phyloP scores from a whole-genome alignment of 2,888 invertebrate species.

The Sialis fuliginosa region DNA sequence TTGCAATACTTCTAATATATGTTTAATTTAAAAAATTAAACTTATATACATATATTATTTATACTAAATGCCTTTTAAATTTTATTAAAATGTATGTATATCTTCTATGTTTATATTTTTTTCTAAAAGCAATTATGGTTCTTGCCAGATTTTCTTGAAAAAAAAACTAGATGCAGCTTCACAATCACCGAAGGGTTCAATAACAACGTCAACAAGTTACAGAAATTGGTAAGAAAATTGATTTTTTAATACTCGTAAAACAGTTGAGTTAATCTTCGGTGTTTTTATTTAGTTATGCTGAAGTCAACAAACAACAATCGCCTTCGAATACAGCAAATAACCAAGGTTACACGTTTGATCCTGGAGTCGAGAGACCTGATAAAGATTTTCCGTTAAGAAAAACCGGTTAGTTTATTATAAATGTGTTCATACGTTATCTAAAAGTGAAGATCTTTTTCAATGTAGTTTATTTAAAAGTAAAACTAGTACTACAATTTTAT shows the following conservation, averaged over 20 bases:
- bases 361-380: constrained; percentile 27
- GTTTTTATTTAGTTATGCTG: constrained; percentile 4
- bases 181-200: constrained; percentile 43
- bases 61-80: not conserved
- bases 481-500: too few relatives aligned
- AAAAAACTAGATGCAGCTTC: constrained; percentile 64
- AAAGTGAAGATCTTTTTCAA: not conserved
- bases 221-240: constrained; percentile 49
- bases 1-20: too few relatives aligned
- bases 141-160: constrained; percentile 55
- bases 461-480: not conserved
- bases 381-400: constrained; percentile 86
- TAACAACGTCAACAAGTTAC: constrained; percentile 48
- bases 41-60: too few relatives aligned
- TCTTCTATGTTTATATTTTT: not conserved
- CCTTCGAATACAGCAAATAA: constrained; percentile 3
- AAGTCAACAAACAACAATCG: constrained; percentile 4
- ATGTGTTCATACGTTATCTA: not conserved
- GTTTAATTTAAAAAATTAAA: too few relatives aligned
- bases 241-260: too few relatives aligned
- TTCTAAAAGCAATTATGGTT: constrained; percentile 4
- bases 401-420: constrained; percentile 53
- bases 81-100: too few relatives aligned
- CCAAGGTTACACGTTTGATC: constrained; percentile 6
- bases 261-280: too few relatives aligned